Evolutionary conservation across 2,113 vertebrate genomes (phyloP).

Genomic region (Ophthalmolycus amberensis): DNA sequence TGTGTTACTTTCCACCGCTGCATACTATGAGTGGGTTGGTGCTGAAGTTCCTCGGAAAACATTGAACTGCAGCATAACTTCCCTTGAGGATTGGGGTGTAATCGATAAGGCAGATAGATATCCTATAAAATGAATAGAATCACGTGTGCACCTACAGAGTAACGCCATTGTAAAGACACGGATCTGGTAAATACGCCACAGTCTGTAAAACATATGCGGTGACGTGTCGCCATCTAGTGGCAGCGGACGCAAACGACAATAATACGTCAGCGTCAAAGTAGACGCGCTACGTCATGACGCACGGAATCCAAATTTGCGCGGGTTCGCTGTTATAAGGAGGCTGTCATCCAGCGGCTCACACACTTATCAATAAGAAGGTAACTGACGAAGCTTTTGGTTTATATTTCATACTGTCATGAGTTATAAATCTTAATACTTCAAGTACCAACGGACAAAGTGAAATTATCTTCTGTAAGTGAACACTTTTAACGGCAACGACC

Average conservation of each 20-base stretch:
- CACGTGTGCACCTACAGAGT: not conserved
- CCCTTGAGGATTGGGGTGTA: not conserved
- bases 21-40: not conserved
- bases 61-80: not conserved
- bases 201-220: not conserved
- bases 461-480: not conserved
- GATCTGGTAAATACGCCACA: no score
- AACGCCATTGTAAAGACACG: not conserved
- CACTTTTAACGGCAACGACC: not conserved
- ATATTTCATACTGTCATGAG: fast-evolving
- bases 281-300: conserved; percentile 64
- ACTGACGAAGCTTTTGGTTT: fast-evolving
- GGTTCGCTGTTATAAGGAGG: conserved; percentile 36
- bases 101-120: not conserved
- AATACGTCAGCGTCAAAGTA: fast-evolving
- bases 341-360: not conserved
- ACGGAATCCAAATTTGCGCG: conserved; percentile 73
- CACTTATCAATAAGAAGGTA: conserved; percentile 27
- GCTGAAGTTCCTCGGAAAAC: not conserved
- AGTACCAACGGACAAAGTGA: fast-evolving
- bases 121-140: not conserved
- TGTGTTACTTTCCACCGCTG: not conserved
- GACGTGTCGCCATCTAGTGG: conserved; percentile 62
- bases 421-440: fast-evolving
- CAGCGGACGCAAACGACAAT: not conserved